These are phyloP conservation scores for Pangasius djambal DNA, from an alignment of 2,797 vertebrate genomes.

Conservation along the genomic window DNA sequence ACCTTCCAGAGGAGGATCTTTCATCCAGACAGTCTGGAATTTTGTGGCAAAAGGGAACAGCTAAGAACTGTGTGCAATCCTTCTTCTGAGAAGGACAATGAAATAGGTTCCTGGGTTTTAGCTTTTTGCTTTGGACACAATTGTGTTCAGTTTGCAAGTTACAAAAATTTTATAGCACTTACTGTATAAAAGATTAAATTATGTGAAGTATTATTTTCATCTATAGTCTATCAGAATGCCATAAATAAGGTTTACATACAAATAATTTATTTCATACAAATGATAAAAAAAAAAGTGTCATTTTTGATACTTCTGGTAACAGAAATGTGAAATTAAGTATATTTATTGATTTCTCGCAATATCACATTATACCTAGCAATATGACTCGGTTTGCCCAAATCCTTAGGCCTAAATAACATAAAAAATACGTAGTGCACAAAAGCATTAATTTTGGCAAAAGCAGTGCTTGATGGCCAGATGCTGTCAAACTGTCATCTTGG, in stretches of 20 bases:
- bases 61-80: conserved; percentile 30
- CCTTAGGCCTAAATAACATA: not conserved
- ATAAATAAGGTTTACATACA: conserved; percentile 50
- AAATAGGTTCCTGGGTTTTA: not conserved
- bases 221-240: conserved; percentile 42
- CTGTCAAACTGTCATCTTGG: conserved; percentile 44
- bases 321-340: conserved; percentile 51
- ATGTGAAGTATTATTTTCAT: conserved; percentile 46
- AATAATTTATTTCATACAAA: conserved; percentile 53
- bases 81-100: conserved; percentile 21
- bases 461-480: conserved; percentile 32
- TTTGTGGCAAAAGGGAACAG: conserved; percentile 39
- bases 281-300: conserved; percentile 9
- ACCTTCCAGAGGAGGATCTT: conserved; percentile 43
- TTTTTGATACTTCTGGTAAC: conserved; percentile 25
- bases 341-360: conserved; percentile 62
- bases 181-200: conserved; percentile 14
- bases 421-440: not conserved
- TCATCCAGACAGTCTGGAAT: conserved; percentile 49
- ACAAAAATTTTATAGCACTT: conserved; percentile 28
- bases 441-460: conserved; percentile 18
- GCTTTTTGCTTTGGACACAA: not conserved
- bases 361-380: conserved; percentile 49
- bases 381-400: conserved; percentile 44
- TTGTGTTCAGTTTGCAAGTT: conserved; percentile 28